Evolutionary conservation across 2,797 vertebrate species (phyloP).

Genomic region (Hyperoplus lanceolatus): DNA sequence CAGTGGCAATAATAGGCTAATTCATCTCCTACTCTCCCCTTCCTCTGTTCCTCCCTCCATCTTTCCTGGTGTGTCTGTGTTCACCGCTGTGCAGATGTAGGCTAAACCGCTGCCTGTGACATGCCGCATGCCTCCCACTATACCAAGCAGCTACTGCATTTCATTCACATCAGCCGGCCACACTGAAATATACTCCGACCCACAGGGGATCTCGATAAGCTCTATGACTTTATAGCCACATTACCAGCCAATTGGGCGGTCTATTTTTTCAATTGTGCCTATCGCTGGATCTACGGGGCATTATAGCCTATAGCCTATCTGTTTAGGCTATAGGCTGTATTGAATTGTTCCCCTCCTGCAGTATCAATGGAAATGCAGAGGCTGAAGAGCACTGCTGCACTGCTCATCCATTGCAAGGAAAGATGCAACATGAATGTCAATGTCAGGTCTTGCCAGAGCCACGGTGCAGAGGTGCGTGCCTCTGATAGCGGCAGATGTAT

Average conservation of each 20-base stretch:
- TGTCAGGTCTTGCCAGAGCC: conserved; percentile 53
- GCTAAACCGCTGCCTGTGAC: conserved; percentile 55
- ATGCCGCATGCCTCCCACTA: conserved; percentile 68
- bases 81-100: conserved; percentile 69
- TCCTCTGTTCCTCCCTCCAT: conserved; percentile 50
- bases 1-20: neutral
- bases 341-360: conserved; percentile 40
- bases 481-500: conserved; percentile 15
- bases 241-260: conserved; percentile 29
- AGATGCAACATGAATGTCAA: conserved; percentile 79
- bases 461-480: conserved; percentile 39
- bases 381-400: conserved; percentile 58
- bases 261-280: neutral
- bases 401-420: conserved; percentile 51
- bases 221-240: conserved; percentile 33
- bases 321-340: conserved; percentile 4
- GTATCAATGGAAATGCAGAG: conserved; percentile 56
- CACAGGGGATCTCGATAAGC: conserved; percentile 28
- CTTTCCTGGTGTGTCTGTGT: conserved; percentile 35
- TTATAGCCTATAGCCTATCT: neutral
- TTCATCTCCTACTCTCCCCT: neutral
- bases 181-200: conserved; percentile 51
- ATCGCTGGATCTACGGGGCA: conserved; percentile 12
- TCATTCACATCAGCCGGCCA: conserved; percentile 53
- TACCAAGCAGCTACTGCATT: conserved; percentile 51